phyloP scores from a whole-genome alignment of 2,797 vertebrate genomes.

The Hypotaenidia okinawae region DNA sequence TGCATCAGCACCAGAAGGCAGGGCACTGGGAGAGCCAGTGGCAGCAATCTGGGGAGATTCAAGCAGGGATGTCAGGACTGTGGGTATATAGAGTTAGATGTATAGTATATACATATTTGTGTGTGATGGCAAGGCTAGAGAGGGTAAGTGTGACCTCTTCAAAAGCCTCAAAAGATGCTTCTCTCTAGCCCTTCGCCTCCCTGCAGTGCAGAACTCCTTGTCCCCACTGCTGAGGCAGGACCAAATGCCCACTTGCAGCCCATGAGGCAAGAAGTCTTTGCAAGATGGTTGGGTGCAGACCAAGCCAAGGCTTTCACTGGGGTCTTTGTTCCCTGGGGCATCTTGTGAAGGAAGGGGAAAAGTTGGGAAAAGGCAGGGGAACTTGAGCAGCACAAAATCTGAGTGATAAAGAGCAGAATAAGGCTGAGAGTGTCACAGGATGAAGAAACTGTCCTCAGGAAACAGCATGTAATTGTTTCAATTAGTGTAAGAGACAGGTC shows the following conservation, averaged over 20 bases:
- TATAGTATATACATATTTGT: fast-evolving
- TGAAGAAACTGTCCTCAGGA: background rate
- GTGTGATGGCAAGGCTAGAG: background rate
- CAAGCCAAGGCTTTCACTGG: background rate
- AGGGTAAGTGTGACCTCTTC: background rate
- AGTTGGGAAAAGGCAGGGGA: background rate
- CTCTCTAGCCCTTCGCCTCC: background rate
- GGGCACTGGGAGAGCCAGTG: background rate
- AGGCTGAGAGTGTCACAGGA: background rate
- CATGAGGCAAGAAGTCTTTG: background rate
- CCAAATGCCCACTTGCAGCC: background rate
- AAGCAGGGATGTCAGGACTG: background rate
- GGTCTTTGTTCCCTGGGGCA: background rate
- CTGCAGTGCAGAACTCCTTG: background rate
- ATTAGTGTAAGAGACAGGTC: background rate
- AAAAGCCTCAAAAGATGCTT: background rate
- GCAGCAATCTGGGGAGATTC: background rate
- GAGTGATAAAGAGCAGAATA: background rate
- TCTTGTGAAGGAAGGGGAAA: background rate
- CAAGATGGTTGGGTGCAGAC: background rate
- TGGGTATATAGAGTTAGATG: fast-evolving
- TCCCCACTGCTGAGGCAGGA: background rate
- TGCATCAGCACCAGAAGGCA: background rate
- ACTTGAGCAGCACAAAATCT: background rate
- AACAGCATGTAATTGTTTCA: background rate